Percentiles rank a stretch among this genome's conserved stretches.
Conservation (phyloP, 2,113 vertebrate species). For the Poecilia latipinna region DNA sequence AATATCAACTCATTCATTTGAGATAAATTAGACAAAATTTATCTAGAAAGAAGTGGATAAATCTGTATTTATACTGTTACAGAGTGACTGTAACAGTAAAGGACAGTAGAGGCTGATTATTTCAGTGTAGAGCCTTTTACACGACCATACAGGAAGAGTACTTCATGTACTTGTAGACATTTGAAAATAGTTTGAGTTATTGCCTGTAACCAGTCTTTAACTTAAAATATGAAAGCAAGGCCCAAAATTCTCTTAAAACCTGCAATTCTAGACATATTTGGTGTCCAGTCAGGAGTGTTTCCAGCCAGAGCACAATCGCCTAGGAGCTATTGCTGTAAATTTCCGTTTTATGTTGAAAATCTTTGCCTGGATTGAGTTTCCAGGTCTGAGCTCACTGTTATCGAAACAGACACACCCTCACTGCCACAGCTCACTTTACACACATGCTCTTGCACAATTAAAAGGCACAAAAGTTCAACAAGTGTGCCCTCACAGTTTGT, state of each 20-base stretch:
- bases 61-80: background rate
- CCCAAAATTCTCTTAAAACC: background rate
- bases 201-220: background rate
- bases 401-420: slow-evolving; percentile 41
- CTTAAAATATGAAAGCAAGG: no score
- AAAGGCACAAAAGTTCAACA: background rate
- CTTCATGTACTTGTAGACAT: background rate
- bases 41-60: background rate
- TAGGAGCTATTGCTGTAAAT: background rate
- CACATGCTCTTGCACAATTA: slow-evolving; percentile 1
- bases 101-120: no score
- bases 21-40: background rate
- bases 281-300: background rate
- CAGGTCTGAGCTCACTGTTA: slow-evolving; percentile 29
- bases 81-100: no score
- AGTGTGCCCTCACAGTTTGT: background rate
- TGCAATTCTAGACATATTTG: background rate
- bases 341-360: slow-evolving; percentile 3
- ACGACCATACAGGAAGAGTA: no score
- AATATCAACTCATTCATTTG: background rate
- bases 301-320: background rate
- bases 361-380: slow-evolving; percentile 12
- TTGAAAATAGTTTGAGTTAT: background rate
- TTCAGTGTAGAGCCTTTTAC: no score
- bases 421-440: slow-evolving; percentile 24